phyloP scores from a whole-genome alignment of 2,797 vertebrate species.

The Morus bassanus region DNA sequence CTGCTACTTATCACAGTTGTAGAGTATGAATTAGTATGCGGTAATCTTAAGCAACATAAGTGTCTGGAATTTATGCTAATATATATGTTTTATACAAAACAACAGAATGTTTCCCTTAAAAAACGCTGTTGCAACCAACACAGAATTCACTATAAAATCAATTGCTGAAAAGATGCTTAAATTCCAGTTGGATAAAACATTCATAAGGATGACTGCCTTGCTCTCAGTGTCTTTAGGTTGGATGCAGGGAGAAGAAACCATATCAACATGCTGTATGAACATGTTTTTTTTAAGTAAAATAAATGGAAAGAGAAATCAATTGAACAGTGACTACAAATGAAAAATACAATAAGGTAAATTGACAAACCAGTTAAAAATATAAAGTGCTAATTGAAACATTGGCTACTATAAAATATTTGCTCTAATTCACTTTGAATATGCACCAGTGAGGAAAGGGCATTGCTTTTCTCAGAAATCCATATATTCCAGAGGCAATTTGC shows the following conservation, averaged over 20 bases:
- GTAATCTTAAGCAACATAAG: not conserved
- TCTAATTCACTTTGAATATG: not conserved
- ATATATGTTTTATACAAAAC: not conserved
- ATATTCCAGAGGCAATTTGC: not conserved
- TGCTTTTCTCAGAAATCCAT: slow-evolving; percentile 16
- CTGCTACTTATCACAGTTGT: not conserved
- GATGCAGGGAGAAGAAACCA: not conserved
- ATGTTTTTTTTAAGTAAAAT: not conserved
- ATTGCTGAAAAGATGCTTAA: not conserved
- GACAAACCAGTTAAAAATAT: slow-evolving; percentile 32
- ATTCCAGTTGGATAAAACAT: not conserved
- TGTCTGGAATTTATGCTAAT: not conserved
- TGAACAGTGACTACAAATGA: not conserved
- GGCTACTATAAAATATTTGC: not conserved
- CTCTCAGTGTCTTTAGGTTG: not conserved
- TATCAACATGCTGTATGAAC: not conserved
- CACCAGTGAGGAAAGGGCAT: not conserved
- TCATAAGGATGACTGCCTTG: not conserved
- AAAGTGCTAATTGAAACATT: slow-evolving; percentile 11
- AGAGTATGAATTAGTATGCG: not conserved
- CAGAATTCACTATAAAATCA: not conserved
- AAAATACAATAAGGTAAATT: slow-evolving; percentile 22
- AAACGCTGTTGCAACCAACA: not conserved
- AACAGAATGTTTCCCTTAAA: not conserved
- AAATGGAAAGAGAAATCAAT: slow-evolving; percentile 9